Base-by-base conservation (phyloP, 2,113 vertebrate species). In the Colistium nudipinnis region DNA sequence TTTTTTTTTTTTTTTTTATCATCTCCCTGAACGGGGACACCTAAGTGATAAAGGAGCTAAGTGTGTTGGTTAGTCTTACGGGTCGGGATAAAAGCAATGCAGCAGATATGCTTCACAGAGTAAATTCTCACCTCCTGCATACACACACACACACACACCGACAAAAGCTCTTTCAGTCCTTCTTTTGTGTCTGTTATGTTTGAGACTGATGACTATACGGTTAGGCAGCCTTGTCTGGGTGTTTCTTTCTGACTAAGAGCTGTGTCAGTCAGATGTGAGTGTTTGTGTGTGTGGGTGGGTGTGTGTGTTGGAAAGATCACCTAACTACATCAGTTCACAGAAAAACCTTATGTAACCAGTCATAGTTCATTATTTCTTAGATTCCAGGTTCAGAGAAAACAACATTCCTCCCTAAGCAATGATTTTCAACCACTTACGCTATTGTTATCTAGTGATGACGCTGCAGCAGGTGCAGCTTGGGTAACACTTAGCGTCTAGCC, bases 401-500 rank as follows among this genome's bases (percentile, higher is more conserved):
- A 82, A 70, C 66, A 81, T 84, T 87, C 78, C 64, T 79, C 31
- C 1, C 53, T n/a, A n/a, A n/a, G 73, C 55, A 72, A 78, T 80
- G 70, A 59, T 81, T 85, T 79, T 74, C 70, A 31, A 48, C 62
- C 55, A 74, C 71, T 83, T 51, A 67, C 19, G 22, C 62, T 68
- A 31, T 71, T 24, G 62, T 89, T 88, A 88, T 88, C 90, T 74
- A 60, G 0, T 0, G 75, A 20, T 88, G 82, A 85, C 83, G 44
- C 51, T 20, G 65, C 77, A 73, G 76, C 89, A 91, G 90, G 89
- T 91, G 89, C 89, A 88, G 89, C 61, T 80, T 83, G 76, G 51
- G 72, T 65, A 87, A 81, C 82, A 81, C 80, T 84, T 78, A 78
- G 79, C 66, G 85, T 90, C 84, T 88, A 73, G 82, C 82, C 82